A percentile compares a stretch with the other conserved stretches of the same genome.
Conservation (phyloP, 2,797 vertebrate genomes). For the Sebastes kiyomatsui region DNA sequence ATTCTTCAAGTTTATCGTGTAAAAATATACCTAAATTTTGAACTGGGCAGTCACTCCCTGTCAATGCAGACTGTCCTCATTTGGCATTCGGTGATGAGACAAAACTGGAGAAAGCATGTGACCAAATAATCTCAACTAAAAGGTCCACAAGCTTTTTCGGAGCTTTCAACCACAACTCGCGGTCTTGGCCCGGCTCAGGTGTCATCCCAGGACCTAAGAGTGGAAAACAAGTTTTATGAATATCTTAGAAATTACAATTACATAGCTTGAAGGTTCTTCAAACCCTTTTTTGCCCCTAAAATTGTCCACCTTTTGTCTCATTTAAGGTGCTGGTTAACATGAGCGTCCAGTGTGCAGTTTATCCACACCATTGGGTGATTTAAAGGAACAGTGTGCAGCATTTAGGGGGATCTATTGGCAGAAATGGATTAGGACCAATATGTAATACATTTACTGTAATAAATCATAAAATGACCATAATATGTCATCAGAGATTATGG, state of each 20-base stretch:
- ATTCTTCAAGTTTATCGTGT: background rate
- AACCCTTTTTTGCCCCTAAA: background rate
- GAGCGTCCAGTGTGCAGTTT: background rate
- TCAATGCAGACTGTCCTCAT: background rate
- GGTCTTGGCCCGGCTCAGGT: background rate
- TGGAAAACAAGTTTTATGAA: background rate
- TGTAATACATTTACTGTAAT: too few species aligned
- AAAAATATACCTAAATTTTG: background rate
- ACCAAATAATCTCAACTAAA: background rate
- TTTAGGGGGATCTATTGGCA: too few species aligned
- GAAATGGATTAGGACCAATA: too few species aligned
- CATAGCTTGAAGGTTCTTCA: background rate
- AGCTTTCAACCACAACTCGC: background rate
- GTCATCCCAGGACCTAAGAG: background rate
- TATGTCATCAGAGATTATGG: too few species aligned
- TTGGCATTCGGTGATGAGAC: background rate
- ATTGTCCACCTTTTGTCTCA: background rate
- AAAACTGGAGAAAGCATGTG: background rate
- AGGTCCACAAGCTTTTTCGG: background rate
- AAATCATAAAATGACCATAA: too few species aligned
- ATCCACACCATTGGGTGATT: background rate
- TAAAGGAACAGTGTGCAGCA: too few species aligned
- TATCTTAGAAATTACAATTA: background rate
- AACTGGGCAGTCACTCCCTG: background rate
- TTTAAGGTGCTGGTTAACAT: too few species aligned